A percentile compares a stretch with the other conserved stretches of the same genome.
Conservation (phyloP, 2,113 vertebrate species). For the Malaclemys terrapin region DNA sequence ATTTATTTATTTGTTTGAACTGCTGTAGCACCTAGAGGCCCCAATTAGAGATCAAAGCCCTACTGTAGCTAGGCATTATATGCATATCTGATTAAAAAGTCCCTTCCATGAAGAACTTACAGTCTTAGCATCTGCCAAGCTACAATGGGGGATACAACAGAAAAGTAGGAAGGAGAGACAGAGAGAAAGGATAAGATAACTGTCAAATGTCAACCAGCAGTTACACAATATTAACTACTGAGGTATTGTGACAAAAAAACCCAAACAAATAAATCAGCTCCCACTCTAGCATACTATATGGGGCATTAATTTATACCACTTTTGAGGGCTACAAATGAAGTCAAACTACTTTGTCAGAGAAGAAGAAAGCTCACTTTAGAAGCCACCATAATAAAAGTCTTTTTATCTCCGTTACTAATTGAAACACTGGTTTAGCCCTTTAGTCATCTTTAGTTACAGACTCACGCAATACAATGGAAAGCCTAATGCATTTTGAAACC, state of each 20-base stretch:
- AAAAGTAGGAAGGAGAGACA: background rate
- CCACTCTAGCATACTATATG: background rate
- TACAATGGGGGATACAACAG: background rate
- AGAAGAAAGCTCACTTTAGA: background rate
- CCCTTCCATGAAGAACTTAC: background rate
- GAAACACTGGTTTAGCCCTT: constrained; percentile 1
- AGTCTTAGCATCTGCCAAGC: background rate
- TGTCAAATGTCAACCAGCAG: background rate
- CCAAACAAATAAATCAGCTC: background rate
- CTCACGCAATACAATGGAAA: constrained; percentile 13
- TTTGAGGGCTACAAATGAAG: constrained; percentile 4
- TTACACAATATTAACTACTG: background rate
- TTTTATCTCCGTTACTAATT: background rate
- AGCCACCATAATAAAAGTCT: constrained; percentile 9
- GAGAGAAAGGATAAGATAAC: background rate
- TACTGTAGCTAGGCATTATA: background rate
- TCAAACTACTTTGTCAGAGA: background rate
- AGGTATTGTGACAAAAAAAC: background rate
- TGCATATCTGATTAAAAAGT: background rate
- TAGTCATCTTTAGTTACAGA: constrained; percentile 17
- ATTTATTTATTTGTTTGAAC: background rate
- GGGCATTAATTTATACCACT: background rate
- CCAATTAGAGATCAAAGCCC: background rate
- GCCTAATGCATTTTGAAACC: constrained; percentile 16
- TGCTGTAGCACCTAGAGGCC: background rate